A percentile compares a stretch with the other conserved stretches of the same genome.
These are phyloP conservation scores for Lipophrys pholis DNA, from an alignment of 2,113 vertebrate genomes.

Conservation along the genomic window DNA sequence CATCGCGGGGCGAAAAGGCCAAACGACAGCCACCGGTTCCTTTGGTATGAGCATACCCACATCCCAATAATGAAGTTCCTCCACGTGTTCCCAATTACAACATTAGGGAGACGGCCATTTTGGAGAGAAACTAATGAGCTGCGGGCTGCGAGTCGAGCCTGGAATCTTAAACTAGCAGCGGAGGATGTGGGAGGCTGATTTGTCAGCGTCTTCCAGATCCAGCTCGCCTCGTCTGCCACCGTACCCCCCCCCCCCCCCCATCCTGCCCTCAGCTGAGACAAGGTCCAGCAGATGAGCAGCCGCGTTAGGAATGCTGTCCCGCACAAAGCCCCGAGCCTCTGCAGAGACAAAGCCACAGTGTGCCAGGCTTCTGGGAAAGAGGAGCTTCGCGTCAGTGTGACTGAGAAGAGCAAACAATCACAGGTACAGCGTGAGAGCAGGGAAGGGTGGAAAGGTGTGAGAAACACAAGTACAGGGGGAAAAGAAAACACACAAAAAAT, in stretches of 20 bases:
- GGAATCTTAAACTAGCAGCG: slow-evolving; percentile 61
- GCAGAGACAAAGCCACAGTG: slow-evolving; percentile 68
- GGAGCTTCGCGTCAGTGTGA: slow-evolving; percentile 50
- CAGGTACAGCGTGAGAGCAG: slow-evolving; percentile 54
- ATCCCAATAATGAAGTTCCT: slow-evolving; percentile 54
- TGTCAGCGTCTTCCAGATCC: slow-evolving; percentile 36
- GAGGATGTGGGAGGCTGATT: slow-evolving; percentile 47
- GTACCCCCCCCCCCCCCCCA: slow-evolving; percentile 2
- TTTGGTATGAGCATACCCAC: slow-evolving; percentile 30
- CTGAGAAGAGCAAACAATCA: slow-evolving; percentile 65
- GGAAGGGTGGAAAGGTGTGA: slow-evolving; percentile 7
- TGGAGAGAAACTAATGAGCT: slow-evolving; percentile 72
- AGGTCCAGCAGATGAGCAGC: slow-evolving; percentile 55
- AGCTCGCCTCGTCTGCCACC: slow-evolving; percentile 1
- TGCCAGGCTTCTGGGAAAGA: slow-evolving; percentile 52
- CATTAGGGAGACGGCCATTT: slow-evolving; percentile 73
- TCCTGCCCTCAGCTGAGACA: slow-evolving; percentile 16
- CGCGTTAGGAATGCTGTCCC: slow-evolving; percentile 60
- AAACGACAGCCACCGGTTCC: slow-evolving; percentile 30
- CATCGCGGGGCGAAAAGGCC: slow-evolving; percentile 24
- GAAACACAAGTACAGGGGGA: not conserved
- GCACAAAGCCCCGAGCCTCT: slow-evolving; percentile 58
- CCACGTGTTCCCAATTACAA: slow-evolving; percentile 75
- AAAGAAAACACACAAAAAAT: slow-evolving; percentile 18
- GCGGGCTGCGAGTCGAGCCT: slow-evolving; percentile 44